These are phyloP conservation scores for Silurus lanzhouensis DNA, from an alignment of 2,797 vertebrate species.

Conservation along the genomic window DNA sequence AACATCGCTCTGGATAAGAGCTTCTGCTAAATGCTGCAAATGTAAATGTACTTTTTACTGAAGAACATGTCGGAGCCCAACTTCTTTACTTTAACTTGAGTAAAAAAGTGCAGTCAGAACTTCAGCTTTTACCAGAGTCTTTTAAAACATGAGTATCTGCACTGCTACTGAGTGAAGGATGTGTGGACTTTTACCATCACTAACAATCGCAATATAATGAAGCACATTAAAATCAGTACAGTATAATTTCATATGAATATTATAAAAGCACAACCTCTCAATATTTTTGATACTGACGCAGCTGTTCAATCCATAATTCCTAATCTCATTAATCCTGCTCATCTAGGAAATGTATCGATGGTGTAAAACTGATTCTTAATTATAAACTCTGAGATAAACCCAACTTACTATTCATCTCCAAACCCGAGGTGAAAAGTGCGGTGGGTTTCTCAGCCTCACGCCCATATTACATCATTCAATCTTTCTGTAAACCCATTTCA, in stretches of 20 bases:
- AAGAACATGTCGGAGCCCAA: no score
- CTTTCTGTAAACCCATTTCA: conserved; percentile 69
- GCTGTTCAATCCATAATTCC: not conserved
- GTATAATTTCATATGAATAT: not conserved
- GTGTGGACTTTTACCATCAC: no score
- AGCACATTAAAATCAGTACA: not conserved
- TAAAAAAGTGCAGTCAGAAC: no score
- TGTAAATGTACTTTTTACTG: no score
- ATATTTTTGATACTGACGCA: not conserved
- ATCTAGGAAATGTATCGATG: not conserved
- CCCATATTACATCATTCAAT: conserved; percentile 67
- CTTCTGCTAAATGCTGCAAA: no score
- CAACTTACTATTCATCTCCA: not conserved
- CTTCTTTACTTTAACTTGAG: no score
- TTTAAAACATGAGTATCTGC: no score
- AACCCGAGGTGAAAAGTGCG: not conserved
- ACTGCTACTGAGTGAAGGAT: no score
- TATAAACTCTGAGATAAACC: not conserved
- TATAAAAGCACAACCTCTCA: not conserved
- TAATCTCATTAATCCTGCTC: not conserved
- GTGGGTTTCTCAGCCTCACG: conserved; percentile 55
- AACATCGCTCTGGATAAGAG: no score
- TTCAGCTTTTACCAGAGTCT: no score
- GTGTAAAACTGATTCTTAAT: not conserved
- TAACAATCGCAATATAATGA: not conserved